Base-by-base conservation (phyloP, 2,888 invertebrate species). In the Agonum fuliginosum region DNA sequence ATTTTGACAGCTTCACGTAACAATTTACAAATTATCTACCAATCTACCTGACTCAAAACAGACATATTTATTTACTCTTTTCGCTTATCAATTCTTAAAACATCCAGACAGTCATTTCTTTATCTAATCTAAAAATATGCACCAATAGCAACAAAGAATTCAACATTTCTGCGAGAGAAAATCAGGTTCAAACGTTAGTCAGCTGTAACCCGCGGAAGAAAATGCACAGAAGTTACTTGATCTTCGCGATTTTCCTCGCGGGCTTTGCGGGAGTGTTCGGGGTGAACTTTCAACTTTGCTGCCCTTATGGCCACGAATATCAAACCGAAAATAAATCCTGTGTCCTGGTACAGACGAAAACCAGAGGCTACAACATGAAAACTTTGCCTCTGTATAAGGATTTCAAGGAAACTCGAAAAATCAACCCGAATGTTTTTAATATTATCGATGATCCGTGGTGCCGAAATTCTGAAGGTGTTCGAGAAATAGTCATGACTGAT, bases 121-220 rank as follows among this genome's bases (percentile, higher is more conserved):
- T 62, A 62, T 62, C 58, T 62, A 62, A 62, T 62, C 58, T 62
- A 62, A 62, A 62, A 62, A 62, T 62, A 62, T 27, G n/a, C 10
- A 54, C 54, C 46, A 54, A 14, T 54, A 14, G 17, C 6, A 14
- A 46, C 6, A 17, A 6, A 30, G 58, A 27, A 62, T 54, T 20
- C 14, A 4, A 17, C 5, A 17, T 46, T 54, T 54, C 12, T 30
- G 6, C 17, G 54, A 58, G 27, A 24, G 1, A 58, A 24, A 58
- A 2, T 12, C 14, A 46, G 17, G 46, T 24, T 14, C 27, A 3
- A 27, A 8, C 58, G 27, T 62, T 17, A 62, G 58, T 62, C 58
- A 30, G 4, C 17, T 17, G 17, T 30, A 30, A 14, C 12, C 30
- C 30, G 58, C 17, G 14, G n/a, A 24, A 14, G 24, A 54, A 22